Evolutionary conservation across 2,888 invertebrate species (phyloP), one percentile per base, ranked within the genome.

Genomic region (Volucella bombylans): DNA sequence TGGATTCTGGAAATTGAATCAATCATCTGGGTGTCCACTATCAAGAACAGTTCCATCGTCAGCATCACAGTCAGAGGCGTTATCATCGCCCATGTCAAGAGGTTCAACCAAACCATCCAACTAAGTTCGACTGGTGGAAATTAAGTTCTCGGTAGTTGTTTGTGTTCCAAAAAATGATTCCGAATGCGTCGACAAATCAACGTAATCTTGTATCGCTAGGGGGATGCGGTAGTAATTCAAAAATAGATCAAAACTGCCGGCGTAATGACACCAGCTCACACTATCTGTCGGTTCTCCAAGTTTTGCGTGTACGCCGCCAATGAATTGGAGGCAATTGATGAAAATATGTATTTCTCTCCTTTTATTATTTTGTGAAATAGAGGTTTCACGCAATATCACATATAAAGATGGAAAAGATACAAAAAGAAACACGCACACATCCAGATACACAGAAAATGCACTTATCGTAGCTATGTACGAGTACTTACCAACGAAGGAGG

Each of bases 161-260:
- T 23, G 45, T 11, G 31, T 54, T 8, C 64, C 11, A 49, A 31
- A 31, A 31, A 31, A 31, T 31, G 4, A 31, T 31, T 31, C 31
- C 2, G 6, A 31, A 31, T 31, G 31, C 31, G 31, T 31, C 31
- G 31, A 31, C 31, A 31, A 31, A 0, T 31, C 11, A 10, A 31
- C 31, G 10, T 18, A 50, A 8, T 10, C 43, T 2, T 11, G 55
- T 72, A 72, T 79, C 65, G 50, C 65, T 47, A 67, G 23, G 72
- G 65, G 72, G 65, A 79, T 72, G 79, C 52, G 72, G 15, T 43
- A 14, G 23, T 59, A 59, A 31, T 61, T 72, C 65, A 31, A 72
- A 79, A 79, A 79, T 79, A 79, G 79, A 79, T 67, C 72, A 72
- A 65, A 79, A 72, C 79, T 80, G 62, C 80, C 80, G 80, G 80